Base-by-base conservation (phyloP, 2,888 invertebrate genomes). In the Acronicta alni region DNA sequence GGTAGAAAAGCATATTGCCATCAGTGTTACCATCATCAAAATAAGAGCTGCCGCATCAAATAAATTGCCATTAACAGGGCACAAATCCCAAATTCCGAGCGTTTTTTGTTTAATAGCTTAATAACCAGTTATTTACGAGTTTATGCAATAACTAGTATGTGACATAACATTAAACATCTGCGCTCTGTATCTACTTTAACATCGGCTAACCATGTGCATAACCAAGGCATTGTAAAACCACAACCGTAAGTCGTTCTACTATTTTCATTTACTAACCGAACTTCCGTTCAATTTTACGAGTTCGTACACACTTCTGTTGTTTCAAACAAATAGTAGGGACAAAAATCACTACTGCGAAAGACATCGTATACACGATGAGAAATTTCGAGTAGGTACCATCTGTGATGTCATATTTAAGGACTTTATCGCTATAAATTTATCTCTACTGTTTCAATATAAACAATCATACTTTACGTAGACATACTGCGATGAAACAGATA, bases 211-310 rank as follows among this genome's bases (percentile, higher is more conserved):
- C 60, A 64, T 65, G 45, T 62, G 53, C 60, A 57, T 54, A 57
- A 65, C 41, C 39, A 41, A 55, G 65, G 60, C 66, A 68, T 66
- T 74, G 66, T 65, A 60, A 62, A 61, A 66, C 58, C 65, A 72
- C 72, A 77, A 71, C 30, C 69, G 66, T 74, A 70, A 77, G 72
- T 68, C 57, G 67, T 73, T 75, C 67, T 66, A 76, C 75, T 79
- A 75, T 81, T 80, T 79, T 66, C 62, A 78, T 80, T 77, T 77
- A 73, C 68, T 64, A 52, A 57, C 56, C 37, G 64, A 72, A 73
- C 72, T 77, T 82, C 75, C 76, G 77, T 73, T 81, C 53, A 66
- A 68, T 72, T 81, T 83, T 80, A 83, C 76, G 81, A 82, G 77
- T 76, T 77, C 66, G 69, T 72, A 77, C 67, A 81, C 75, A 79